Evolutionary conservation across 2,888 invertebrate species (phyloP).

Genomic region (Allolobophora icterica): DNA sequence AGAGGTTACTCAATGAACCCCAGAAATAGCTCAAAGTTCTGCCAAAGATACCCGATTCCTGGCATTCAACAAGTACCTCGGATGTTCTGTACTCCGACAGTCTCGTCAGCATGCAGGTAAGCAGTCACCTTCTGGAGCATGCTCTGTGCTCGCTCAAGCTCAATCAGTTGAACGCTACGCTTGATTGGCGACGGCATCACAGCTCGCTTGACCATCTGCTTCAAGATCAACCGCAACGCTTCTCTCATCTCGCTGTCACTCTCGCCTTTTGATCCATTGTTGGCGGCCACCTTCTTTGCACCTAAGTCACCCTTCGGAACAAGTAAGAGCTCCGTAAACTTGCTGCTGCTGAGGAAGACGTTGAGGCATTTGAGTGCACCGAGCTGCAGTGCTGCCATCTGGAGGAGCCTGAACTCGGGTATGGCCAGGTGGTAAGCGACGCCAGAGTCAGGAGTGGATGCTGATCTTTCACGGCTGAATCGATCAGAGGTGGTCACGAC

Average conservation of each 20-base stretch:
- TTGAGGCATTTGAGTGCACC: conserved; percentile 70
- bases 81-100: not conserved
- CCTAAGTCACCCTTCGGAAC: conserved; percentile 61
- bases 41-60: not conserved
- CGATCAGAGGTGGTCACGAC: not conserved
- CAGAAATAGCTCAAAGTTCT: not conserved
- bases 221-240: conserved; percentile 57
- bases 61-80: not conserved
- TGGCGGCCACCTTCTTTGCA: not conserved
- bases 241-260: conserved; percentile 53
- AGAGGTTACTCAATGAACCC: too few species aligned
- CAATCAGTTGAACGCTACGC: conserved; percentile 58
- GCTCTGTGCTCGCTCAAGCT: conserved; percentile 62
- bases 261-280: conserved; percentile 41
- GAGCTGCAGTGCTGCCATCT: conserved; percentile 69
- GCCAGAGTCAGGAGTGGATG: conserved; percentile 21
- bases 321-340: conserved; percentile 70
- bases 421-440: not conserved
- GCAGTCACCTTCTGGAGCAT: conserved; percentile 59
- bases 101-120: conserved; percentile 54
- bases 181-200: conserved; percentile 58
- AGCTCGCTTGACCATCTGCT: conserved; percentile 59
- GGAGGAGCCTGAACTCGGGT: conserved; percentile 67
- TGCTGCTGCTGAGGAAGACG: conserved; percentile 68
- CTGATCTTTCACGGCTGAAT: not conserved